These are phyloP conservation scores for Sarcophaga peregrina DNA, from an alignment of 1,140 invertebrate species.

Conservation along the genomic window DNA sequence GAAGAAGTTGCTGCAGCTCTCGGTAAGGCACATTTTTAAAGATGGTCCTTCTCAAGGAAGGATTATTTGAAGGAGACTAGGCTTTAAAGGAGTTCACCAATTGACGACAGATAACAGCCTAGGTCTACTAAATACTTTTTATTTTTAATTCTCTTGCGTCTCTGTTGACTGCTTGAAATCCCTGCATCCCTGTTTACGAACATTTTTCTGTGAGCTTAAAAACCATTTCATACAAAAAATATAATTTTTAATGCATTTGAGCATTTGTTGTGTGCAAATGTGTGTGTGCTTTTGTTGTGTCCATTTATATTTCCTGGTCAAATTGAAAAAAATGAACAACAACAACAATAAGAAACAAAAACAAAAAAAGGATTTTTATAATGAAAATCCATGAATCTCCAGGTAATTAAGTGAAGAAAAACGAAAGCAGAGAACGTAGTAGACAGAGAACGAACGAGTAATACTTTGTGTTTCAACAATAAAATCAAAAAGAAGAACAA, in stretches of 20 bases:
- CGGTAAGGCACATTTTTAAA: too few relatives aligned
- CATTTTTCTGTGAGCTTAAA: neutral
- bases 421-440: neutral
- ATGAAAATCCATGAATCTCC: conserved; percentile 34
- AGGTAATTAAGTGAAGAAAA: conserved; percentile 33
- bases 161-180: neutral
- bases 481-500: neutral
- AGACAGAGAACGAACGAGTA: neutral
- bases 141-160: too few relatives aligned
- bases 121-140: too few relatives aligned
- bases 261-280: too few relatives aligned
- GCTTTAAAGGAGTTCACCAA: too few relatives aligned
- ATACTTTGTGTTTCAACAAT: neutral
- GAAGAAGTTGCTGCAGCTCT: too few relatives aligned
- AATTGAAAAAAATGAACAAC: neutral
- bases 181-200: neutral
- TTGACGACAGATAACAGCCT: too few relatives aligned
- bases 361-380: neutral
- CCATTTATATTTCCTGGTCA: neutral
- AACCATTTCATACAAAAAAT: neutral
- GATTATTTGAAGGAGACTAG: too few relatives aligned
- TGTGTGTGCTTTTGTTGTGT: neutral
- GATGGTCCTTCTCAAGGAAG: too few relatives aligned
- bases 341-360: too few relatives aligned
- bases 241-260: neutral